phyloP scores from a whole-genome alignment of 1,140 invertebrate species.

The Drosophila varians region DNA sequence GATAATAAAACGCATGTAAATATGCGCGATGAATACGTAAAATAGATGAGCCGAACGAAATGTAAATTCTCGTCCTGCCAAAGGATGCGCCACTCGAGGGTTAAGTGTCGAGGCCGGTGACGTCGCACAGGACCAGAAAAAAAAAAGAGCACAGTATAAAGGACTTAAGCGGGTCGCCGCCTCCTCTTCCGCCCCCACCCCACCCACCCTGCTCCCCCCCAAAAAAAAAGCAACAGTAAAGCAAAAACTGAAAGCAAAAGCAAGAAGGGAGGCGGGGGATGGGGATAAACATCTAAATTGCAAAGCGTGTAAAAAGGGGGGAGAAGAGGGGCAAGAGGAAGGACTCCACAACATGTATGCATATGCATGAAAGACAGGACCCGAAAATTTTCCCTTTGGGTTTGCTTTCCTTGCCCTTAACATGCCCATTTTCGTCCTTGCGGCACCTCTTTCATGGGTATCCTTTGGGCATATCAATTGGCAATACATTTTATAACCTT shows the following conservation, averaged over 20 bases:
- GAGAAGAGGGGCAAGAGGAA: neutral
- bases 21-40: slow-evolving; percentile 74
- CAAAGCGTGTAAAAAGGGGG: neutral
- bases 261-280: neutral
- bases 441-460: neutral
- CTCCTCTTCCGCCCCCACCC: no score
- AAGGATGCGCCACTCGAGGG: slow-evolving; percentile 5
- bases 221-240: slow-evolving; percentile 4
- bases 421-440: neutral
- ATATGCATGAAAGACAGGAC: slow-evolving; percentile 20
- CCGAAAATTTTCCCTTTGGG: slow-evolving; percentile 5
- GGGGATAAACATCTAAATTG: slow-evolving; percentile 41
- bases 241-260: neutral
- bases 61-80: slow-evolving; percentile 43
- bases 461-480: neutral
- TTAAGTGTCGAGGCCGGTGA: slow-evolving; percentile 34
- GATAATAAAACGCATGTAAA: slow-evolving; percentile 74
- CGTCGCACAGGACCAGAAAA: neutral
- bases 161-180: slow-evolving; percentile 33
- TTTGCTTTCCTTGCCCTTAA: neutral
- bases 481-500: neutral
- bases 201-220: no score
- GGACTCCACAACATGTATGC: slow-evolving; percentile 4
- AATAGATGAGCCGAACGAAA: slow-evolving; percentile 70
- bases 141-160: slow-evolving; percentile 28